Evolutionary conservation across 2,888 invertebrate genomes (phyloP).

Genomic region (Leptinotarsa haldemani): DNA sequence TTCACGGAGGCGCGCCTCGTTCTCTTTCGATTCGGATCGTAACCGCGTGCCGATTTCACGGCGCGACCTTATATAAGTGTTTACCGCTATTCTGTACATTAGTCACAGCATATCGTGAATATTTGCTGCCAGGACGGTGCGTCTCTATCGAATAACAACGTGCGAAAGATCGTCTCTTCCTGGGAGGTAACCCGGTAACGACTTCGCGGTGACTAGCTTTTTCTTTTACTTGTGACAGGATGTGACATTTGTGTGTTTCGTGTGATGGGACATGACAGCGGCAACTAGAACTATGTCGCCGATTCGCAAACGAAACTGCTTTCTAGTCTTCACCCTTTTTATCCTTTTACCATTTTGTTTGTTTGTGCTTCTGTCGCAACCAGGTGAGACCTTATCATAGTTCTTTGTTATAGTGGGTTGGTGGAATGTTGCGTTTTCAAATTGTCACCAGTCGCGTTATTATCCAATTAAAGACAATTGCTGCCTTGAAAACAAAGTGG

Average conservation of each 20-base stretch:
- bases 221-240: background rate
- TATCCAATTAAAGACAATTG: too few relatives aligned
- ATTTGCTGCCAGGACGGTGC: slow-evolving; percentile 5
- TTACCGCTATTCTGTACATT: slow-evolving; percentile 43
- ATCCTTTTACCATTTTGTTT: slow-evolving; percentile 72
- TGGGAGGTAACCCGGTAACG: background rate
- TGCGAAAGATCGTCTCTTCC: slow-evolving; percentile 2
- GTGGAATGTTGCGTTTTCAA: too few relatives aligned
- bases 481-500: too few relatives aligned
- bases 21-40: slow-evolving; percentile 47
- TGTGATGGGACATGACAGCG: slow-evolving; percentile 57
- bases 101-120: slow-evolving; percentile 35
- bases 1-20: slow-evolving; percentile 57
- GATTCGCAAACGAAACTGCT: slow-evolving; percentile 70
- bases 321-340: slow-evolving; percentile 69
- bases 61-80: slow-evolving; percentile 48
- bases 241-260: background rate
- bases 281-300: slow-evolving; percentile 63
- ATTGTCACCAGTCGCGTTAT: too few relatives aligned
- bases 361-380: slow-evolving; percentile 68
- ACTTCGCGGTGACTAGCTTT: background rate
- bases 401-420: background rate
- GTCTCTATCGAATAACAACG: slow-evolving; percentile 23
- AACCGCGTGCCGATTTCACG: slow-evolving; percentile 53
- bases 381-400: slow-evolving; percentile 62